These are phyloP conservation scores for Desmodus rotundus DNA, from an alignment of 2,113 vertebrate species.

Conservation along the genomic window DNA sequence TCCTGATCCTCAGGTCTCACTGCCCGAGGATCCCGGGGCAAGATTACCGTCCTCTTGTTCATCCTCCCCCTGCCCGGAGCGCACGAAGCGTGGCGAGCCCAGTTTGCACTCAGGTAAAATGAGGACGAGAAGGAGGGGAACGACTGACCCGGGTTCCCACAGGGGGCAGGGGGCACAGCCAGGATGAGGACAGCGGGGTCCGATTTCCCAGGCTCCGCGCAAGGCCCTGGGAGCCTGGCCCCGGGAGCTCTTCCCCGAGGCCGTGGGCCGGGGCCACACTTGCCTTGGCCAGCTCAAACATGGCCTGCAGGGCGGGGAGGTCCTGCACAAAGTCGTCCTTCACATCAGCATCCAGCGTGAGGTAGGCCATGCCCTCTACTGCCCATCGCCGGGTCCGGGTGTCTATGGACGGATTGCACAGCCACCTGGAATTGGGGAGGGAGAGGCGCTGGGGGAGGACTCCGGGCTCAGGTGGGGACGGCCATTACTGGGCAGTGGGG, in stretches of 20 bases:
- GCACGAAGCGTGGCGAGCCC: not conserved
- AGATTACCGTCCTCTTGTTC: not conserved
- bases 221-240: not conserved
- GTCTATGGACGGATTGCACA: slow-evolving; percentile 92
- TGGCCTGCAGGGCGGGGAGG: slow-evolving; percentile 90
- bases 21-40: not conserved
- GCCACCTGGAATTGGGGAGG: slow-evolving; percentile 84
- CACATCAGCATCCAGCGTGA: slow-evolving; percentile 96
- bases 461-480: not conserved
- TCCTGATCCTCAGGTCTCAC: not conserved
- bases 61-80: not conserved
- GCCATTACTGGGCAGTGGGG: not conserved
- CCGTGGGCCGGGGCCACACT: not conserved
- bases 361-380: slow-evolving; percentile 93
- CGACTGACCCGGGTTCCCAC: not conserved
- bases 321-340: slow-evolving; percentile 99
- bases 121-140: not conserved
- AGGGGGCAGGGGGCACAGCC: not conserved
- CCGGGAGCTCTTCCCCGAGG: not conserved
- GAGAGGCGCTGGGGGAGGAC: not conserved
- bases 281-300: slow-evolving; percentile 97
- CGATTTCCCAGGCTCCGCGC: not conserved
- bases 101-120: not conserved
- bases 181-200: too few species aligned
- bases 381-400: slow-evolving; percentile 94